Conservation (phyloP, 30 jellyfish, hydroid and myxozoan genomes). For the Hydractinia echinata region DNA sequence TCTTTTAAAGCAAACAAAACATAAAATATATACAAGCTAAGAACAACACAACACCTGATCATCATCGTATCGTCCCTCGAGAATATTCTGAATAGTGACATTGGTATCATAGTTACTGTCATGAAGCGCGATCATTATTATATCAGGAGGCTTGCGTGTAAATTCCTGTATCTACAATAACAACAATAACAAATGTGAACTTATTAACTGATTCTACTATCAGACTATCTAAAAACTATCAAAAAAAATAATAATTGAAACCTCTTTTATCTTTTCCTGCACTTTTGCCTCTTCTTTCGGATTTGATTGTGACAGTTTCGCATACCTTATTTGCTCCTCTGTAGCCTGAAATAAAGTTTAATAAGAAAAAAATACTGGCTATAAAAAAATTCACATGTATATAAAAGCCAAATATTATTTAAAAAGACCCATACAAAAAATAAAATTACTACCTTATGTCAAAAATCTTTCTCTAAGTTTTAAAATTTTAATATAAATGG, state of each 20-base stretch:
- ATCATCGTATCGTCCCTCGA: constrained; percentile 71
- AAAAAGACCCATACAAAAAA: no score
- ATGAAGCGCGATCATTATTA: constrained; percentile 79
- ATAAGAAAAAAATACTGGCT: no score
- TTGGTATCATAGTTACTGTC: constrained; percentile 79
- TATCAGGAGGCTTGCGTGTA: constrained; percentile 75
- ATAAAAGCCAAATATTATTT: no score
- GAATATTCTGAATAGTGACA: constrained; percentile 61
- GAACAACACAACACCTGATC: constrained; percentile 3
- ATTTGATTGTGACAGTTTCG: constrained; percentile 78
- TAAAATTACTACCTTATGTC: no score
- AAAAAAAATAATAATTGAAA: background rate
- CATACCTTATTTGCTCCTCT: constrained; percentile 90
- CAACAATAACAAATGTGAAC: background rate
- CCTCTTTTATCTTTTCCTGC: constrained; percentile 71
- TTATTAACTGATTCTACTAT: background rate
- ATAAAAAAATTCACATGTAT: no score
- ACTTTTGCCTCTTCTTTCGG: constrained; percentile 57
- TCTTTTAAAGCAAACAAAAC: no score
- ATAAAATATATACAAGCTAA: no score
- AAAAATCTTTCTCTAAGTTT: no score
- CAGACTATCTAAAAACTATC: background rate
- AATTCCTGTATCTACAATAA: constrained; percentile 62
- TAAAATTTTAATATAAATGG: no score
- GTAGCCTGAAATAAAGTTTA: constrained; percentile 55